Percentiles rank a stretch among this genome's conserved stretches.
phyloP scores from a whole-genome alignment of 2,797 vertebrate genomes.

The Pangasius macronema region DNA sequence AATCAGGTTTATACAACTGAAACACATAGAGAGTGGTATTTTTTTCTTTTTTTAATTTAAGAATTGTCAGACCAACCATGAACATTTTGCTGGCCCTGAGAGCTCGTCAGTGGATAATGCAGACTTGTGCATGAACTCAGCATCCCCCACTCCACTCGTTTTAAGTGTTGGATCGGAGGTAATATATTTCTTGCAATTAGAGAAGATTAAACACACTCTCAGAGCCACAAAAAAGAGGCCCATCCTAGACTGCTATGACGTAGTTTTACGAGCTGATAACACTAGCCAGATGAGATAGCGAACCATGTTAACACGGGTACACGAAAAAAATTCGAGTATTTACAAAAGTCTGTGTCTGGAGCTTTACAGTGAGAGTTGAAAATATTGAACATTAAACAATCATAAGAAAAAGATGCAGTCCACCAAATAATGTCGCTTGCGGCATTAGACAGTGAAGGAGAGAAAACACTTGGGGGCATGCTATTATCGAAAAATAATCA shows the following conservation, averaged over 20 bases:
- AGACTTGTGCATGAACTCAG: background rate
- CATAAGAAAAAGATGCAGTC: background rate
- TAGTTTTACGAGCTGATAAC: background rate
- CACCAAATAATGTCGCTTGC: background rate
- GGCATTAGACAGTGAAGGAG: background rate
- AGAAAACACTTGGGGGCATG: background rate
- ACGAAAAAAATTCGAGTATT: background rate
- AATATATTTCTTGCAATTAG: constrained; percentile 6
- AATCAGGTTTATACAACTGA: too few relatives aligned
- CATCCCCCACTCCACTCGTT: background rate
- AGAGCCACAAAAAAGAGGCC: background rate
- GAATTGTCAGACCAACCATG: background rate
- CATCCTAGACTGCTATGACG: background rate
- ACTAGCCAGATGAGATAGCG: background rate
- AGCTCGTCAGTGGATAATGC: background rate
- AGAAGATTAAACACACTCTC: background rate
- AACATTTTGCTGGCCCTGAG: background rate
- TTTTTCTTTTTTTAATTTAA: background rate
- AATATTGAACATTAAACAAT: background rate
- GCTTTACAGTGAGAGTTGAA: background rate
- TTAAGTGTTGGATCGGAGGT: background rate
- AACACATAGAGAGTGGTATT: too few relatives aligned
- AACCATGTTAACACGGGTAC: background rate
- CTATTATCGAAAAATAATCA: too few relatives aligned
- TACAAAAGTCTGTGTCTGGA: background rate